Evolutionary conservation across 92 coral and sea anemone species (phyloP).

Genomic region (Phenganax stokvisi): DNA sequence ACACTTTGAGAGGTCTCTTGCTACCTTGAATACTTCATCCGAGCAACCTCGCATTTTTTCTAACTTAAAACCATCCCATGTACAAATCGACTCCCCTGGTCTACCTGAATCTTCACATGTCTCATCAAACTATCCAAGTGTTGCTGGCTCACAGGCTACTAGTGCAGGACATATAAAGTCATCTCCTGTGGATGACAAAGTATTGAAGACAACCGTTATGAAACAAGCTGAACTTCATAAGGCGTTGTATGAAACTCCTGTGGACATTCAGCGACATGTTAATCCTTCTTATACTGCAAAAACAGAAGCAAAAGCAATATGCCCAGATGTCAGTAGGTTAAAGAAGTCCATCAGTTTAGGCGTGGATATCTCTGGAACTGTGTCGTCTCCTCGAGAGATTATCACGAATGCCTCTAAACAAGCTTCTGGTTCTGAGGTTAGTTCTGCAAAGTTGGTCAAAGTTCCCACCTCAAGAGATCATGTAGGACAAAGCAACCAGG

Average conservation of each 20-base stretch:
- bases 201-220: neutral
- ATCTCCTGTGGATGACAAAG: neutral
- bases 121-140: neutral
- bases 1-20: too few species aligned
- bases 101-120: neutral
- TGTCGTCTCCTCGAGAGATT: too few species aligned
- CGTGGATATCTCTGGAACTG: too few species aligned
- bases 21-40: neutral
- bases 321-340: neutral
- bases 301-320: neutral
- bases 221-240: conserved; percentile 8
- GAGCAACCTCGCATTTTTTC: neutral
- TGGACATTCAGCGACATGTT: conserved; percentile 3
- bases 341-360: too few species aligned
- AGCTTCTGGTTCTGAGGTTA: too few species aligned
- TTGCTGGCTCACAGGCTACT: neutral
- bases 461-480: too few species aligned
- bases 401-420: too few species aligned
- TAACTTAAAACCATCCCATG: too few species aligned
- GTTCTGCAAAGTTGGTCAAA: too few species aligned
- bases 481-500: too few species aligned
- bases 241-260: neutral
- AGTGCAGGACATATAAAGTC: neutral
- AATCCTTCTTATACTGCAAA: conserved; percentile 1
- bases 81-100: neutral